phyloP scores from a whole-genome alignment of 1,140 invertebrate genomes.

The Vanessa tameamea region DNA sequence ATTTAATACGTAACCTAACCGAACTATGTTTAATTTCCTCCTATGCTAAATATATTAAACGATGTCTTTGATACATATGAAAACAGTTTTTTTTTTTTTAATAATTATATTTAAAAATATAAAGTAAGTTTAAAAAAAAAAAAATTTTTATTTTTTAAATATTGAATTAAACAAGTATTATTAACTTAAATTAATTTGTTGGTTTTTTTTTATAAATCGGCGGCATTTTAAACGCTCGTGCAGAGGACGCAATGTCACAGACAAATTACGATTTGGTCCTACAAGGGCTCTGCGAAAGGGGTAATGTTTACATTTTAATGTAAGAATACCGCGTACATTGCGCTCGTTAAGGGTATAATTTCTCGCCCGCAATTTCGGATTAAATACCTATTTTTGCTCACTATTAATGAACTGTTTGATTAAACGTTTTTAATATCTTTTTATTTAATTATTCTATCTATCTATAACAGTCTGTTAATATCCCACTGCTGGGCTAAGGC shows the following conservation, averaged over 20 bases:
- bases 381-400: slow-evolving; percentile 59
- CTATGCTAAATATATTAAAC: no score
- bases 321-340: slow-evolving; percentile 57
- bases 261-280: slow-evolving; percentile 68
- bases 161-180: no score
- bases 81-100: no score
- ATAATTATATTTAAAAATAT: no score
- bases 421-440: slow-evolving; percentile 13
- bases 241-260: slow-evolving; percentile 42
- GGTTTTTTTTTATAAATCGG: neutral
- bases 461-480: no score
- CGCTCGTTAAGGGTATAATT: slow-evolving; percentile 67
- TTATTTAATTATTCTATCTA: neutral
- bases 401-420: slow-evolving; percentile 51
- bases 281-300: slow-evolving; percentile 61
- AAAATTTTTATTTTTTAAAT: no score
- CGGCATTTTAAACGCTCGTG: slow-evolving; percentile 10
- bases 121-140: no score
- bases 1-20: no score
- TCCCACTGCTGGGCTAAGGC: no score
- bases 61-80: no score
- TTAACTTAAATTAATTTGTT: no score
- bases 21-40: no score
- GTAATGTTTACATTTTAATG: slow-evolving; percentile 78
- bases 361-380: slow-evolving; percentile 45